These are phyloP conservation scores for Dynastes tityus DNA, from an alignment of 2,888 invertebrate species.

Conservation along the genomic window DNA sequence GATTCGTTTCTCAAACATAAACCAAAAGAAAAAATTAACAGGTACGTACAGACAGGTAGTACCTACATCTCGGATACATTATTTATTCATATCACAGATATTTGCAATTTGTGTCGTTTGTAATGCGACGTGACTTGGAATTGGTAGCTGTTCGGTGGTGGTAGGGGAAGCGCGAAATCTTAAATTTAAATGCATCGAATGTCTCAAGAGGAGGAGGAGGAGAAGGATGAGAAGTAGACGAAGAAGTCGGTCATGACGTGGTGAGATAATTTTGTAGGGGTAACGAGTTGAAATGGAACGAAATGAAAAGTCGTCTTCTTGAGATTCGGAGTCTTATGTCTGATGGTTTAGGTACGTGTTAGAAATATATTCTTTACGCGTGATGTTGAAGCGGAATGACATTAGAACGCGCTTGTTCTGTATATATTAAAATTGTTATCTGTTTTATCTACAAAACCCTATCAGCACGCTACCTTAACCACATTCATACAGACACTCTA, in stretches of 20 bases:
- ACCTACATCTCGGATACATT: not conserved
- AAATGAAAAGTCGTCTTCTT: constrained; percentile 3
- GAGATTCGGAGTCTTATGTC: not conserved
- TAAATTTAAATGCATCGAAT: constrained; percentile 8
- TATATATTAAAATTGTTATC: too few species aligned
- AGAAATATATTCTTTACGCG: too few species aligned
- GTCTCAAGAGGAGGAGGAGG: not conserved
- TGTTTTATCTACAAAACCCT: too few species aligned
- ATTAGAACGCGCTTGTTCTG: too few species aligned
- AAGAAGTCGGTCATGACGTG: not conserved
- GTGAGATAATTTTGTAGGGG: not conserved
- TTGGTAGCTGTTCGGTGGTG: not conserved
- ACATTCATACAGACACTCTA: too few species aligned
- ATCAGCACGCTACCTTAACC: too few species aligned
- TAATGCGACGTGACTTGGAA: constrained; percentile 8
- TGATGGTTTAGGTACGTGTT: not conserved
- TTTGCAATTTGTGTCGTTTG: constrained; percentile 20
- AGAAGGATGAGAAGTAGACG: too few species aligned
- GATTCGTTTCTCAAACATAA: too few species aligned
- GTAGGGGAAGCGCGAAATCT: not conserved
- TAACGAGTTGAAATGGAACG: not conserved
- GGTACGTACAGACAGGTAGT: too few species aligned
- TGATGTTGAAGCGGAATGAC: too few species aligned
- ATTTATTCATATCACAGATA: constrained; percentile 12
- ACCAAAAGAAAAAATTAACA: too few species aligned